phyloP scores from a whole-genome alignment of 2,888 invertebrate genomes.

The Elaeidobius kamerunicus region DNA sequence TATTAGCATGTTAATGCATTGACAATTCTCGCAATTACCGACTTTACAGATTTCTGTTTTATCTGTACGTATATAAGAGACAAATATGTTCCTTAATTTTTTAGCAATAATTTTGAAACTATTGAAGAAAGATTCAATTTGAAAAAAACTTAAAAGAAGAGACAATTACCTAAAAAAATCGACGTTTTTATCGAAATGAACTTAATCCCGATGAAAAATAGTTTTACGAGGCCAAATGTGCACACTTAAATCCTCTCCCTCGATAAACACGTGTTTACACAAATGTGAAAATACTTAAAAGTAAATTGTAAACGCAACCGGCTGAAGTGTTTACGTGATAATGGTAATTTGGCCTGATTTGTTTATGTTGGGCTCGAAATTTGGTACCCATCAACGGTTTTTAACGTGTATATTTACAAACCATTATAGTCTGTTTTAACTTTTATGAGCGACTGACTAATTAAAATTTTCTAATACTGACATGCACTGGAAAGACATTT shows the following conservation, averaged over 20 bases:
- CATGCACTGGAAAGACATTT: constrained; percentile 26
- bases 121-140: too few relatives aligned
- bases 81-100: too few relatives aligned
- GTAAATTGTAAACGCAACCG: constrained; percentile 47
- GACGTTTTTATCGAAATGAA: too few relatives aligned
- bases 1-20: too few relatives aligned
- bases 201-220: too few relatives aligned
- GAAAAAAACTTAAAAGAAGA: too few relatives aligned
- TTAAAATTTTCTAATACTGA: constrained; percentile 31
- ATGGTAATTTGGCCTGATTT: constrained; percentile 42
- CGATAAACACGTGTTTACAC: constrained; percentile 46
- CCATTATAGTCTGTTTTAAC: constrained; percentile 43
- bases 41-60: too few relatives aligned
- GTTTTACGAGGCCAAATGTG: constrained; percentile 38
- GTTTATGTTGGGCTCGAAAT: constrained; percentile 46
- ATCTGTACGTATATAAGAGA: too few relatives aligned
- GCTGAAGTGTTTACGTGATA: constrained; percentile 43
- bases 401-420: constrained; percentile 44
- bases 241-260: constrained; percentile 46
- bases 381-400: constrained; percentile 48
- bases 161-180: too few relatives aligned
- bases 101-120: too few relatives aligned
- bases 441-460: constrained; percentile 41
- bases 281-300: constrained; percentile 47
- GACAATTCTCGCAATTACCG: too few relatives aligned